These are phyloP conservation scores for Perca schrenkii DNA, from an alignment of 2,113 vertebrate species.

Conservation along the genomic window DNA sequence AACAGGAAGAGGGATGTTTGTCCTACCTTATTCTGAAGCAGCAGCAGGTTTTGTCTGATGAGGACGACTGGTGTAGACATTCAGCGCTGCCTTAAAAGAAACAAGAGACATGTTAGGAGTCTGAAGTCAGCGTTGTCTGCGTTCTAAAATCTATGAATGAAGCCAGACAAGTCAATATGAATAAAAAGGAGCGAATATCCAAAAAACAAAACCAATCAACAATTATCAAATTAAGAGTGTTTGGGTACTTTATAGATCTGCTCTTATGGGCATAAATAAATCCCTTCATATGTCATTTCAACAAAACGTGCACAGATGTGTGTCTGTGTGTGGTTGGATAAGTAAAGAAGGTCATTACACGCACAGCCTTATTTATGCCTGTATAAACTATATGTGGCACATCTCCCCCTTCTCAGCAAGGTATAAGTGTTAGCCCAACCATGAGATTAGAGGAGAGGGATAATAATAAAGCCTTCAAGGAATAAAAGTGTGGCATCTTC, in stretches of 20 bases:
- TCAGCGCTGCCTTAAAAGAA: conserved; percentile 21
- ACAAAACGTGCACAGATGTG: not conserved
- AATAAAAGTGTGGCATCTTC: conserved; percentile 59
- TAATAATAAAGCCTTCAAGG: conserved; percentile 46
- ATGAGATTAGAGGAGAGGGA: conserved; percentile 24
- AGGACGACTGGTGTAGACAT: not conserved
- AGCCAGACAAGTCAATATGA: not conserved
- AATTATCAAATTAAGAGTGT: not conserved
- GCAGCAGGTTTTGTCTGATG: conserved; percentile 21
- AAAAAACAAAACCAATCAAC: not conserved
- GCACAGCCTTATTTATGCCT: not conserved
- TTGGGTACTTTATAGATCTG: not conserved
- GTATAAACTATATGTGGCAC: conserved; percentile 32
- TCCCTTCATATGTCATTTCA: not conserved
- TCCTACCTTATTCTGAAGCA: conserved; percentile 60
- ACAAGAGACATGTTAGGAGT: conserved; percentile 25
- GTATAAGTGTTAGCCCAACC: conserved; percentile 32
- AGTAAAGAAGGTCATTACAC: conserved; percentile 18
- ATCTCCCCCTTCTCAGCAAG: not conserved
- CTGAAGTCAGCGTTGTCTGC: not conserved
- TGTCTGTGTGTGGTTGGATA: not conserved
- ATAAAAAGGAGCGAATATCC: not conserved
- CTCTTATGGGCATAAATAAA: not conserved
- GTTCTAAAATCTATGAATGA: not conserved
- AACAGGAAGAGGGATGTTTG: conserved; percentile 15